Evolutionary conservation across 2,888 invertebrate species (phyloP).

Genomic region (Melipona bicolor): DNA sequence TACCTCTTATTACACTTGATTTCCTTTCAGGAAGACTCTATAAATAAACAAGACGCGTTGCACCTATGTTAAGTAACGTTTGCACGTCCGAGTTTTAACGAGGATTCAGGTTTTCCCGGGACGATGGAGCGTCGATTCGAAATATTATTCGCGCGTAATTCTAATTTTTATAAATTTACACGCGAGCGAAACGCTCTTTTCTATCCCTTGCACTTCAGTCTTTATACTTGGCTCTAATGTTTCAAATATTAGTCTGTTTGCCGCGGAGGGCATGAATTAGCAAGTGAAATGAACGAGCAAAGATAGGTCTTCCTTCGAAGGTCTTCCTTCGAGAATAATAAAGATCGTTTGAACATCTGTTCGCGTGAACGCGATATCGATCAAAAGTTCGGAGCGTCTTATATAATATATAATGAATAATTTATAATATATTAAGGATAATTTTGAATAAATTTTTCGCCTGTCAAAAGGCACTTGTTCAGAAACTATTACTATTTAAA

Average conservation of each 20-base stretch:
- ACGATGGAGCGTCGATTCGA: not conserved
- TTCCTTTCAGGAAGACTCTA: conserved; percentile 23
- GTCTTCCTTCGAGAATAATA: not conserved
- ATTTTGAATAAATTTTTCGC: too few species aligned
- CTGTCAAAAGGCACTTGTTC: too few species aligned
- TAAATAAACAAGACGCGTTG: conserved; percentile 22
- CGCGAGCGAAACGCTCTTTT: too few species aligned
- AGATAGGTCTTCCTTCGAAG: not conserved
- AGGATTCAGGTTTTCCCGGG: conserved; percentile 1
- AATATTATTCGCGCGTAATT: too few species aligned
- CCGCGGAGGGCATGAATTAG: not conserved
- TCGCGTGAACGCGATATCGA: not conserved
- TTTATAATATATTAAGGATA: too few species aligned
- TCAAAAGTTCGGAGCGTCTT: too few species aligned
- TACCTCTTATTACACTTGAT: conserved; percentile 28
- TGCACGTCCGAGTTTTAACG: not conserved
- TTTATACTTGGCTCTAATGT: not conserved
- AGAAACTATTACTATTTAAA: too few species aligned
- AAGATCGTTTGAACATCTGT: not conserved
- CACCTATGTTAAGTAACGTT: conserved; percentile 18
- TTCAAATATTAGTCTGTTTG: conserved; percentile 1
- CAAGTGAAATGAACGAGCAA: not conserved
- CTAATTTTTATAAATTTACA: too few species aligned
- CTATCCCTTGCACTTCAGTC: too few species aligned
- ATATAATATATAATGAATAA: too few species aligned